Percentiles rank a stretch among this genome's conserved stretches.
phyloP scores from a whole-genome alignment of 2,113 vertebrate genomes.

The Tringa solitaria region DNA sequence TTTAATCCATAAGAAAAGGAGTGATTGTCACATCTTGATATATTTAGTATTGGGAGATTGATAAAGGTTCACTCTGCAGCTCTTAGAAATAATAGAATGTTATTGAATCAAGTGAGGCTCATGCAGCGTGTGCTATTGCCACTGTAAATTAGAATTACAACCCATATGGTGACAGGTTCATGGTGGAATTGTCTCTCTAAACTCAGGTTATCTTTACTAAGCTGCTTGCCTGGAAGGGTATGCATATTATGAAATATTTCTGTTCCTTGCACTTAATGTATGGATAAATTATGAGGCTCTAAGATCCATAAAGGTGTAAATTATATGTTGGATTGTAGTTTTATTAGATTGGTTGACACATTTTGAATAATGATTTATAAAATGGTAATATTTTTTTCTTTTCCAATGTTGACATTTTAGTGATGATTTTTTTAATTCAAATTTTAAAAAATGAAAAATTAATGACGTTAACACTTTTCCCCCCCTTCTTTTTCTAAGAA shows the following conservation, averaged over 20 bases:
- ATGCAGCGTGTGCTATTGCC: conserved; percentile 5
- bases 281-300: neutral
- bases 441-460: neutral
- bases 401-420: neutral
- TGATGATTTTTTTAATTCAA: neutral
- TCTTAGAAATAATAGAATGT: conserved; percentile 40
- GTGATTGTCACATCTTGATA: conserved; percentile 33
- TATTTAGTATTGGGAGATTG: conserved; percentile 33
- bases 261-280: neutral
- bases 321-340: neutral
- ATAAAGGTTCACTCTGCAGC: conserved; percentile 21
- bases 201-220: conserved; percentile 1
- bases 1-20: conserved; percentile 43
- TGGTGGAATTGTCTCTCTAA: conserved; percentile 11
- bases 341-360: neutral
- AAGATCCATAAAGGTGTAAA: neutral
- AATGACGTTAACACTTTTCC: neutral
- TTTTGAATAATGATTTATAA: neutral
- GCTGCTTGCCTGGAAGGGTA: neutral
- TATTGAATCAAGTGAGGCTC: conserved; percentile 37
- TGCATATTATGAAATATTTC: conserved; percentile 18
- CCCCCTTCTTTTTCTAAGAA: neutral
- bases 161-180: conserved; percentile 22
- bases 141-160: conserved; percentile 57
- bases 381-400: neutral